A percentile compares a stretch with the other conserved stretches of the same genome.
These are phyloP conservation scores for Erebia epiphron DNA, from an alignment of 2,888 invertebrate genomes.

Conservation along the genomic window DNA sequence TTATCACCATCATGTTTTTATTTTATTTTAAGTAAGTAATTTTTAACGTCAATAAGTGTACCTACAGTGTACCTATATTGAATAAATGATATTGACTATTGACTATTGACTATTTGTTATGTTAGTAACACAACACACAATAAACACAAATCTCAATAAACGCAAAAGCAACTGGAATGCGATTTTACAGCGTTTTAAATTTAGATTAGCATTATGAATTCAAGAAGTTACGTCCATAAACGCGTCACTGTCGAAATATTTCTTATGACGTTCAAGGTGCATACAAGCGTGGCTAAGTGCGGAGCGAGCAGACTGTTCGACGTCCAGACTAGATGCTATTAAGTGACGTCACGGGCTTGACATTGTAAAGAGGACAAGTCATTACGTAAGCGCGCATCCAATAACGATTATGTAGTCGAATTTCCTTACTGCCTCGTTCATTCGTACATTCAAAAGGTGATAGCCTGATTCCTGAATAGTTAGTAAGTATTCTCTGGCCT, in stretches of 20 bases:
- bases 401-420: constrained; percentile 50
- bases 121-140: too few relatives aligned
- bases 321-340: constrained; percentile 64
- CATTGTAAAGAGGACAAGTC: constrained; percentile 57
- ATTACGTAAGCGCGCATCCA: constrained; percentile 59
- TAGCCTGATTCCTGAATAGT: too few relatives aligned
- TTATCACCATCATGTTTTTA: too few relatives aligned
- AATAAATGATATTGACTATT: too few relatives aligned
- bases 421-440: constrained; percentile 34
- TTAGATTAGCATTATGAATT: background rate
- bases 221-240: constrained; percentile 13
- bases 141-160: too few relatives aligned
- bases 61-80: too few relatives aligned
- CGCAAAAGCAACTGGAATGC: background rate
- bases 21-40: too few relatives aligned
- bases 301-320: constrained; percentile 63
- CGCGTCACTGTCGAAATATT: constrained; percentile 30
- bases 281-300: constrained; percentile 32
- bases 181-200: background rate
- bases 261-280: constrained; percentile 31
- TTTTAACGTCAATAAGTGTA: too few relatives aligned
- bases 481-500: too few relatives aligned
- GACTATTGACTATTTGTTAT: too few relatives aligned
- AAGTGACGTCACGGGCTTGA: constrained; percentile 66
- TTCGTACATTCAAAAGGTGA: constrained; percentile 25